These are phyloP conservation scores for Zaprionus africanus DNA, from an alignment of 1,140 invertebrate species.

Conservation along the genomic window DNA sequence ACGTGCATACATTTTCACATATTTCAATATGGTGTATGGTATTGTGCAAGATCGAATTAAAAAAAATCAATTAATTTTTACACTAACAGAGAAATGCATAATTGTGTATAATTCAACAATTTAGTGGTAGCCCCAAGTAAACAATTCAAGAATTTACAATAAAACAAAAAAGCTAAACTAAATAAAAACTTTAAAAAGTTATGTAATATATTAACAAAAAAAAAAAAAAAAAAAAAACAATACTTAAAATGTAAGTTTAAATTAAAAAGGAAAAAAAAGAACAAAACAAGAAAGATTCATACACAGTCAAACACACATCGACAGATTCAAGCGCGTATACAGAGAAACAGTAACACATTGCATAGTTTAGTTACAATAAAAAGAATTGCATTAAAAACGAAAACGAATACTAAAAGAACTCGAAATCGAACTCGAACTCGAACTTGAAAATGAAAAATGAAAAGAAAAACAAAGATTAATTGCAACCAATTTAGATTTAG, in stretches of 20 bases:
- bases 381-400: conserved; percentile 25
- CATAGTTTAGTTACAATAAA: conserved; percentile 34
- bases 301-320: conserved; percentile 27
- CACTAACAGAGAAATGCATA: conserved; percentile 19
- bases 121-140: conserved; percentile 45
- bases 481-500: conserved; percentile 56
- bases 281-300: conserved; percentile 4
- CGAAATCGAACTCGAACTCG: conserved; percentile 7
- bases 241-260: conserved; percentile 43
- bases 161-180: conserved; percentile 14
- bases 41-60: conserved; percentile 21
- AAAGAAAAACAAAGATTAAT: conserved; percentile 11
- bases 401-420: conserved; percentile 28
- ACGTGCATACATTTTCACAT: conserved; percentile 36
- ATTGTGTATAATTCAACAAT: conserved; percentile 46
- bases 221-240: conserved; percentile 29
- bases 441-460: neutral
- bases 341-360: conserved; percentile 2
- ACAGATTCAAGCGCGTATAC: conserved; percentile 27
- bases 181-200: conserved; percentile 45
- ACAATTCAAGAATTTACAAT: conserved; percentile 55
- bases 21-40: conserved; percentile 6
- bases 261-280: conserved; percentile 2
- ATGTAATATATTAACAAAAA: conserved; percentile 45
- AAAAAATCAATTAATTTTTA: conserved; percentile 37